A percentile compares a stretch with the other conserved stretches of the same genome.
Conservation (phyloP, 2,888 invertebrate species). For the Arctia plantaginis region DNA sequence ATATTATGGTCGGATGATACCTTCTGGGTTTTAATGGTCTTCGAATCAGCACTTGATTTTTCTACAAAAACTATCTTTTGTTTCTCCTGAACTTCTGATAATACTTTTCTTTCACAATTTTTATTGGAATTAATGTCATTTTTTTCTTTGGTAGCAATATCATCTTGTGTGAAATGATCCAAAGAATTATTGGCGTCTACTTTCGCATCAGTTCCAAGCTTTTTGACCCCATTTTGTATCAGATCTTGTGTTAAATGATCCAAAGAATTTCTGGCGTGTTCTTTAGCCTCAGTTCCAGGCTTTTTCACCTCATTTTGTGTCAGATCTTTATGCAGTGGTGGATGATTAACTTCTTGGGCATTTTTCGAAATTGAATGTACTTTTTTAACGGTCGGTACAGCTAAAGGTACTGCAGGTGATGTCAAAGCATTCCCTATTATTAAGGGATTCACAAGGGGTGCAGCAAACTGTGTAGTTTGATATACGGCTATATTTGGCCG, state of each 20-base stretch:
- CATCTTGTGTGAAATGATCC: constrained; percentile 21
- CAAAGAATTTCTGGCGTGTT: constrained; percentile 18
- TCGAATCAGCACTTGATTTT: constrained; percentile 29
- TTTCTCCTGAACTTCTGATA: constrained; percentile 70
- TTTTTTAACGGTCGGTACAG: constrained; percentile 30
- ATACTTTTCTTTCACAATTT: constrained; percentile 59
- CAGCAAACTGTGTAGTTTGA: constrained; percentile 61
- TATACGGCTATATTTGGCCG: constrained; percentile 62
- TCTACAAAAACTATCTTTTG: constrained; percentile 40
- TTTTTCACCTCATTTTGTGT: background rate
- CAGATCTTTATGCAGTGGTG: background rate
- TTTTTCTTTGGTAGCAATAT: constrained; percentile 27
- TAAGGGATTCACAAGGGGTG: constrained; percentile 61
- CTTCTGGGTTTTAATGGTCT: constrained; percentile 36
- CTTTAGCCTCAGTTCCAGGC: constrained; percentile 3
- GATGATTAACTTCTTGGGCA: background rate
- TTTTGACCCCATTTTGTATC: background rate
- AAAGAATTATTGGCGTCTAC: constrained; percentile 19
- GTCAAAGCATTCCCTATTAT: constrained; percentile 62
- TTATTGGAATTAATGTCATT: constrained; percentile 49
- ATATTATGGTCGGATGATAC: constrained; percentile 33
- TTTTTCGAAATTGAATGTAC: background rate
- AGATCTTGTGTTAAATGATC: constrained; percentile 21
- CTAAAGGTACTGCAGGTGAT: constrained; percentile 22
- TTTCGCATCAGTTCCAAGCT: constrained; percentile 1